Evolutionary conservation across 2,888 invertebrate species (phyloP).

Genomic region (Entomobrya multifasciata): DNA sequence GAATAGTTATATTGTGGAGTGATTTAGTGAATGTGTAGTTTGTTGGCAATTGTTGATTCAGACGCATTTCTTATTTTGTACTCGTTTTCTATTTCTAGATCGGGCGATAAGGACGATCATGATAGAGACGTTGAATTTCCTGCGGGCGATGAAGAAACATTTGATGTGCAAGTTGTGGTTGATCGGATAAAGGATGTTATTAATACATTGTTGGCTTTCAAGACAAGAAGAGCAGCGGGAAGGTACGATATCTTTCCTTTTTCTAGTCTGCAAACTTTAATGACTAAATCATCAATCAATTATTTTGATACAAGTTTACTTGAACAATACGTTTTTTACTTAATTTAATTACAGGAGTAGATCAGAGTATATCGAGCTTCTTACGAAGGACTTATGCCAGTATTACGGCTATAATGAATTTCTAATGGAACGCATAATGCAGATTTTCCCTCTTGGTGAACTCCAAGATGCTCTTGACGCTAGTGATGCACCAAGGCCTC

Average conservation of each 20-base stretch:
- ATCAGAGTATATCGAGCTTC: conserved; percentile 89
- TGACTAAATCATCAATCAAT: too few relatives aligned
- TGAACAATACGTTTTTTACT: too few relatives aligned
- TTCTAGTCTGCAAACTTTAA: background rate
- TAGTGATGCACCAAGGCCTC: conserved; percentile 95
- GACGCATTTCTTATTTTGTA: too few relatives aligned
- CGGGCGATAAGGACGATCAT: conserved; percentile 84
- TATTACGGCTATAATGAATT: conserved; percentile 99
- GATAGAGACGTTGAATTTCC: conserved; percentile 87
- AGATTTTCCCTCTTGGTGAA: conserved; percentile 92
- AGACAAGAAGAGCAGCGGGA: conserved; percentile 82
- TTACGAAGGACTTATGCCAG: conserved; percentile 92
- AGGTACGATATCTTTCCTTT: conserved; percentile 79
- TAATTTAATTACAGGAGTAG: conserved; percentile 84
- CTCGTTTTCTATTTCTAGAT: conserved; percentile 80
- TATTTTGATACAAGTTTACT: background rate
- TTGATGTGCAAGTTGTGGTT: conserved; percentile 91
- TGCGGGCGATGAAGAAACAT: conserved; percentile 86
- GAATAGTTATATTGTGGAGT: too few relatives aligned
- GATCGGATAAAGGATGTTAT: conserved; percentile 93
- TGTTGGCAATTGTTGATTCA: too few relatives aligned
- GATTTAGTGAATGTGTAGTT: too few relatives aligned
- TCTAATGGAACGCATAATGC: conserved; percentile 94
- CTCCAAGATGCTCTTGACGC: conserved; percentile 97
- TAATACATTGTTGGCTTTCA: conserved; percentile 90